Evolutionary conservation across 2,888 invertebrate genomes (phyloP), one percentile per base, ranked within the genome.

Genomic region (Aphodius granarius): DNA sequence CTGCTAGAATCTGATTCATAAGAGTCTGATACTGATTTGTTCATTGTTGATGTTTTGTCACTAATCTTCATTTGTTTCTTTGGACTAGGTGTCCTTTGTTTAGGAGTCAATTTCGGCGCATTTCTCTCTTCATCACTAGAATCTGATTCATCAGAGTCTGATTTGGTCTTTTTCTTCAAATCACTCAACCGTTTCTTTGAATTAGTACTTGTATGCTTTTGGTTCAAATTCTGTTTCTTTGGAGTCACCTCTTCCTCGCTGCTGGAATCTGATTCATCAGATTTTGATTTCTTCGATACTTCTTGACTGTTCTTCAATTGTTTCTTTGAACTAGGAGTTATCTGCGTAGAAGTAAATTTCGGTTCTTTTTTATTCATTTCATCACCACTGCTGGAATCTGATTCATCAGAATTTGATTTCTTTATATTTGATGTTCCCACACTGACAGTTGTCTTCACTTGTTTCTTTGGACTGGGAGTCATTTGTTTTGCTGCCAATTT

Each of bases 321-420:
- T 43, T 43, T 43, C 43, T 43, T 43, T 3, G 43, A 13, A 43
- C 43, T 43, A 43, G 43, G 43, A 43, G 43, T n/a, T 66, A 16
- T 63, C n/a, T 5, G 64, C 13, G 19, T 63, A 68, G 66, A 22
- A 5, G 16, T 0, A 18, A 66, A 6, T 68, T 19, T 19, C 22
- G 1, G 19, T 68, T 20, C 5, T 19, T 19, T 22, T 43, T 43
- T 43, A 1, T 43, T 43, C 43, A 3, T 18, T 17, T n/a, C 63
- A 19, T 62, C 63, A 5, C 43, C 73, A 63, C 62, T 73, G 20
- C 21, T 68, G 16, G 68, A 63, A 66, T 66, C 63, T 4, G 64
- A 72, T 18, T 73, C 73, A 18, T 22, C 63, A 21, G 17, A 73
- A 22, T 73, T 22, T 22, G 66, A 73, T 19, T 15, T 66, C 19